Evolutionary conservation across 2,888 invertebrate genomes (phyloP).

Genomic region (Apocheima hispidaria): DNA sequence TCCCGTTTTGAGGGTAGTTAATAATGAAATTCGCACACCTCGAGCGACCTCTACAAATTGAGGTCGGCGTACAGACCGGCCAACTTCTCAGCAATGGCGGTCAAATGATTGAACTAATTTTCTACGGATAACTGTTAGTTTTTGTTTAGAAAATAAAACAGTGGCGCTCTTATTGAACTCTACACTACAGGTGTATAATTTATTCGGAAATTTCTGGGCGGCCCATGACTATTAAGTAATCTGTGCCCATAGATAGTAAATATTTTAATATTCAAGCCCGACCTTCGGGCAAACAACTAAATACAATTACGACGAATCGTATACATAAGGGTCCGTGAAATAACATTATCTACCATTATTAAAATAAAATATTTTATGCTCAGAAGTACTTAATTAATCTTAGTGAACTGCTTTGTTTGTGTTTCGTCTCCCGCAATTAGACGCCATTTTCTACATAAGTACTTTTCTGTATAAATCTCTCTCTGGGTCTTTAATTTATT

Average conservation of each 20-base stretch:
- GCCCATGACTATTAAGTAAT: conserved; percentile 1
- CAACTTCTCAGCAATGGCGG: background rate
- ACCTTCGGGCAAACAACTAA: conserved; percentile 16
- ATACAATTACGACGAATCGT: conserved; percentile 26
- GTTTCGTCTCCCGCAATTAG: background rate
- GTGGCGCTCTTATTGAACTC: background rate
- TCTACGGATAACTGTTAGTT: background rate
- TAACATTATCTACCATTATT: conserved; percentile 16
- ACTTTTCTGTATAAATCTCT: too few relatives aligned
- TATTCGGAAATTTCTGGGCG: conserved; percentile 22
- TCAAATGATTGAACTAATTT: background rate
- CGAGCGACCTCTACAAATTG: conserved; percentile 25
- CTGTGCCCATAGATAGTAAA: conserved; percentile 14
- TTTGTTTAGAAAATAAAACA: background rate
- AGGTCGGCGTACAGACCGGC: conserved; percentile 10
- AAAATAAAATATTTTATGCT: conserved; percentile 4
- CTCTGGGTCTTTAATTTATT: too few relatives aligned
- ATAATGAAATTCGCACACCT: conserved; percentile 23
- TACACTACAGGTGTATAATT: conserved; percentile 3
- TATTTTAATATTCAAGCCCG: conserved; percentile 18
- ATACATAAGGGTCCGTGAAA: conserved; percentile 18
- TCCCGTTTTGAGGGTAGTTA: conserved; percentile 19
- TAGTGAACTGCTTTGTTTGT: background rate
- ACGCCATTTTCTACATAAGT: too few relatives aligned
- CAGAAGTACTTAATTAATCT: conserved; percentile 1